A percentile compares a stretch with the other conserved stretches of the same genome.
These are phyloP conservation scores for Neoseiulus cucumeris DNA, from an alignment of 1,140 invertebrate genomes.

Conservation along the genomic window DNA sequence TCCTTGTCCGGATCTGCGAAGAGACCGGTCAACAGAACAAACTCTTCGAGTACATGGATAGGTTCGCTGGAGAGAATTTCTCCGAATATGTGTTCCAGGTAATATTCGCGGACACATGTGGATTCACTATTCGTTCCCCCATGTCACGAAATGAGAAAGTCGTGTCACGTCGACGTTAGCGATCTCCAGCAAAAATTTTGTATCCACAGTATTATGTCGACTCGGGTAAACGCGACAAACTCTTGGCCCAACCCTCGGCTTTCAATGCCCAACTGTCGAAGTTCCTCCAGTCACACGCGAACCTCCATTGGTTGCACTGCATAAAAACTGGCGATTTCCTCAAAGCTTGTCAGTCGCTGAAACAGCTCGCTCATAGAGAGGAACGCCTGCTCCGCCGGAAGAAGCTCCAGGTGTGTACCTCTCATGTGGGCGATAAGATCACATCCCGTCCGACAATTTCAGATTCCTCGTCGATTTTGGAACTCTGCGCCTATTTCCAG, in stretches of 20 bases:
- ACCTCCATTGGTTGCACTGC: not conserved
- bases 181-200: no score
- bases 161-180: no score
- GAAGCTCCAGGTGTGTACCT: not conserved
- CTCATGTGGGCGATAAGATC: not conserved
- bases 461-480: not conserved
- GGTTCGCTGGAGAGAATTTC: not conserved
- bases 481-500: no score
- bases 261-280: not conserved
- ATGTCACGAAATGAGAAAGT: not conserved
- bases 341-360: not conserved
- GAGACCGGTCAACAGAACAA: not conserved
- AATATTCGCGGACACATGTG: not conserved
- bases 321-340: not conserved
- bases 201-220: conserved; percentile 3
- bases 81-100: conserved; percentile 3
- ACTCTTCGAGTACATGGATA: not conserved
- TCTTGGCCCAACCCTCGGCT: not conserved
- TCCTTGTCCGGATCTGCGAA: not conserved
- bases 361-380: not conserved
- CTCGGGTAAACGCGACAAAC: not conserved
- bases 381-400: not conserved
- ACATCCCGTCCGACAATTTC: not conserved
- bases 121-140: not conserved
- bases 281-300: not conserved